A percentile compares a stretch with the other conserved stretches of the same genome.
Evolutionary conservation across 2,797 vertebrate species (phyloP).

Genomic region (Danio aesculapii): DNA sequence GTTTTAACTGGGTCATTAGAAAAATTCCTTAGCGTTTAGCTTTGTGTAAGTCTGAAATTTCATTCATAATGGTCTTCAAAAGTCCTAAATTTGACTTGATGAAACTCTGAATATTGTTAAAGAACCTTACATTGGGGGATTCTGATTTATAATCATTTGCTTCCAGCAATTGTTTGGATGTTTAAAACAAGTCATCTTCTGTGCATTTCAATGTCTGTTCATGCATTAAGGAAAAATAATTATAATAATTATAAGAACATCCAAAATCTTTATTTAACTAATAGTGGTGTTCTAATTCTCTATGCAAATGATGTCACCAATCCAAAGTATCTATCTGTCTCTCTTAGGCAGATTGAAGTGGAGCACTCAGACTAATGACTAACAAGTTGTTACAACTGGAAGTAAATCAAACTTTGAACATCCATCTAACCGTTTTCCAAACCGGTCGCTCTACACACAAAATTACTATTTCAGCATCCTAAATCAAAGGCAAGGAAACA

Average conservation of each 20-base stretch:
- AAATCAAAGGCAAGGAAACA: background rate
- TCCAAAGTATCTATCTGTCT: background rate
- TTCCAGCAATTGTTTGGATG: too few species aligned
- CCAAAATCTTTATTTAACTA: background rate
- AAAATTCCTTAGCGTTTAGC: too few species aligned
- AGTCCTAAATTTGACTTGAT: too few species aligned
- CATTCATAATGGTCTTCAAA: too few species aligned
- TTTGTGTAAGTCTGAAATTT: too few species aligned
- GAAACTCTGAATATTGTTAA: too few species aligned
- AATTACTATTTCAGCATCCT: background rate
- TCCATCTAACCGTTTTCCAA: background rate
- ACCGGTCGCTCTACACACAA: background rate
- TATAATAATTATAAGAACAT: background rate
- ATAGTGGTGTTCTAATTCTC: background rate
- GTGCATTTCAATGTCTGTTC: background rate
- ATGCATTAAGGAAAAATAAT: background rate
- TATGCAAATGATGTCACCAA: background rate
- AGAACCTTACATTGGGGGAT: too few species aligned
- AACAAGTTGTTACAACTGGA: background rate
- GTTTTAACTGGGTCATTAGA: too few species aligned
- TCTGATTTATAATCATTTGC: background rate
- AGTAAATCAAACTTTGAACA: background rate
- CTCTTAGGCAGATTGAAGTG: constrained; percentile 6
- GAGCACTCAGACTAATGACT: constrained; percentile 2
- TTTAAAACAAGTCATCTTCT: background rate